Evolutionary conservation across 2,888 invertebrate genomes (phyloP).

Genomic region (Clostera curtula): DNA sequence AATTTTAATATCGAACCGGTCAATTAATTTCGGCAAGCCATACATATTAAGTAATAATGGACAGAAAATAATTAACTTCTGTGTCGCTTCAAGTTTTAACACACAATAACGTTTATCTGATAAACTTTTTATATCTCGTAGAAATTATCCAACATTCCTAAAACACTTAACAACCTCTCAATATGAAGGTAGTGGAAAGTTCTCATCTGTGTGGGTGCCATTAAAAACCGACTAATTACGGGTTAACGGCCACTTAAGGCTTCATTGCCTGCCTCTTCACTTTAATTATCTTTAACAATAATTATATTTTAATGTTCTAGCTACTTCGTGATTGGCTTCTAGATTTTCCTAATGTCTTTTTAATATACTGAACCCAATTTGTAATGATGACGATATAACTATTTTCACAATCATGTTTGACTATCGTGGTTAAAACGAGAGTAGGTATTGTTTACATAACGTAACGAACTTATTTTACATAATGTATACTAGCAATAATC

Average conservation of each 20-base stretch:
- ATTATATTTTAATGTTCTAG: constrained; percentile 25
- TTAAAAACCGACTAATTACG: constrained; percentile 52
- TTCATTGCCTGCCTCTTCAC: constrained; percentile 20
- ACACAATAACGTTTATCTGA: too few species aligned
- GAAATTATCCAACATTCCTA: neutral
- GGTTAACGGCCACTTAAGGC: constrained; percentile 41
- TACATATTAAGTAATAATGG: too few species aligned
- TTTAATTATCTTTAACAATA: constrained; percentile 24
- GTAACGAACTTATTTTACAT: too few species aligned
- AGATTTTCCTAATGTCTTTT: constrained; percentile 21
- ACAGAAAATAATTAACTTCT: too few species aligned
- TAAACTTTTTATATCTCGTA: too few species aligned
- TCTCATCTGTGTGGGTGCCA: constrained; percentile 26
- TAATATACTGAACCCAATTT: constrained; percentile 22
- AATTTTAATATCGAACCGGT: too few species aligned
- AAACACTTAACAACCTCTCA: neutral
- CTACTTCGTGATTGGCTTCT: constrained; percentile 20
- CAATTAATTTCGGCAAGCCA: too few species aligned
- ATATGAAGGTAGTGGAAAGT: constrained; percentile 12
- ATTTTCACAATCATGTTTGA: constrained; percentile 5
- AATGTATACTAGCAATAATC: too few species aligned
- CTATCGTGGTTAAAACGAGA: too few species aligned
- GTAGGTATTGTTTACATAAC: too few species aligned
- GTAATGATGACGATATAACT: constrained; percentile 3
- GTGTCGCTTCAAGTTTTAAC: too few species aligned